Evolutionary conservation across 2,113 vertebrate genomes (phyloP).

Genomic region (Podarcis cretensis): DNA sequence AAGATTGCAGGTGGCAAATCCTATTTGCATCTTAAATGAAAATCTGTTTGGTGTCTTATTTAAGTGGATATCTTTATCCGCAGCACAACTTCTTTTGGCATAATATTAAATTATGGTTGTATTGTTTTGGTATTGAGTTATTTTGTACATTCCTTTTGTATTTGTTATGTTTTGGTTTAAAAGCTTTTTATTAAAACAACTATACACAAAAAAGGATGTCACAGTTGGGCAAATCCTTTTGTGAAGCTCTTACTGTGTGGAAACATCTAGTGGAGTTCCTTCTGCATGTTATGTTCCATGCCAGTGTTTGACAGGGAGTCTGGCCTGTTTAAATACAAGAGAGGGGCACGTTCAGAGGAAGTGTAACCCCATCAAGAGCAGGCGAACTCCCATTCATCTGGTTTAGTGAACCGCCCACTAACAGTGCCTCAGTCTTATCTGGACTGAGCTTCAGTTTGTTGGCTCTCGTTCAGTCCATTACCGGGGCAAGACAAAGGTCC

Average conservation of each 20-base stretch:
- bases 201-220: background rate
- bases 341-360: background rate
- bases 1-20: background rate
- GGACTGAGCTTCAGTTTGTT: no score
- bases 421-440: no score
- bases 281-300: background rate
- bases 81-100: background rate
- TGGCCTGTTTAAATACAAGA: background rate
- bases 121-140: background rate
- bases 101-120: slow-evolving; percentile 1
- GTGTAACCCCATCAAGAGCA: no score
- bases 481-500: no score
- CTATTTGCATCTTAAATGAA: slow-evolving; percentile 4
- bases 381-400: no score
- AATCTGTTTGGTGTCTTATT: background rate
- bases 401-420: no score
- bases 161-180: background rate
- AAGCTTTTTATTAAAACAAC: background rate
- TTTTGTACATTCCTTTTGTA: background rate
- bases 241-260: background rate
- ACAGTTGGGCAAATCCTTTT: background rate
- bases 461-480: no score
- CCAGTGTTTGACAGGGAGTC: background rate
- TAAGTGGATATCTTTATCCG: background rate
- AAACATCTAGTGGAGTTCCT: background rate